Evolutionary conservation across 1,140 invertebrate species (phyloP).

Genomic region (Capitella teleta): DNA sequence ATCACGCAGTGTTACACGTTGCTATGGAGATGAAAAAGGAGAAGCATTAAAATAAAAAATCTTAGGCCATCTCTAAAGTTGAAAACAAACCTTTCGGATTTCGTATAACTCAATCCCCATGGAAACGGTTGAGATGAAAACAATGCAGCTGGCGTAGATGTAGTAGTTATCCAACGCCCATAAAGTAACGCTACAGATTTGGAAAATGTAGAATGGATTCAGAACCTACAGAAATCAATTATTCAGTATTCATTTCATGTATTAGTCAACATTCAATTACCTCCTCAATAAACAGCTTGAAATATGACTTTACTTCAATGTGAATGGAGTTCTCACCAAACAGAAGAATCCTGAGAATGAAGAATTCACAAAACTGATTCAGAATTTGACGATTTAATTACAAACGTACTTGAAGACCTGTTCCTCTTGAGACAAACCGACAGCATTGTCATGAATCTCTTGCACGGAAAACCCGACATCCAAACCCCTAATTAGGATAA

Average conservation of each 20-base stretch:
- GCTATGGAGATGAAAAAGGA: constrained; percentile 16
- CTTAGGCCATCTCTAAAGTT: too few relatives aligned
- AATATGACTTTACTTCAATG: constrained; percentile 48
- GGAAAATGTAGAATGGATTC: constrained; percentile 77
- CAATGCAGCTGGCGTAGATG: constrained; percentile 50
- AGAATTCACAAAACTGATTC: constrained; percentile 2
- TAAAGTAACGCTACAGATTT: constrained; percentile 46
- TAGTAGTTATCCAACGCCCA: constrained; percentile 51
- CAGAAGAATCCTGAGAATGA: constrained; percentile 36
- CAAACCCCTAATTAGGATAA: neutral
- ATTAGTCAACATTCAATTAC: constrained; percentile 15
- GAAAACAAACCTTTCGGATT: constrained; percentile 10
- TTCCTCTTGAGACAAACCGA: neutral
- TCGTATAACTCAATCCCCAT: constrained; percentile 8
- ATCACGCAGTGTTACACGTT: constrained; percentile 31
- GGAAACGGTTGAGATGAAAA: constrained; percentile 47
- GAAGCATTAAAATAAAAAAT: too few relatives aligned
- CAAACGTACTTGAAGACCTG: neutral
- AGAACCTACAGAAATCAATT: constrained; percentile 47
- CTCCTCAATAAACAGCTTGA: constrained; percentile 34
- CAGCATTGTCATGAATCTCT: neutral
- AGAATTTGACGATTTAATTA: neutral
- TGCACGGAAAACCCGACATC: neutral
- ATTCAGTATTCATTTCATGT: neutral
- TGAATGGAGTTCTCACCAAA: constrained; percentile 47